These are phyloP conservation scores for Reinhardtius hippoglossoides DNA, from an alignment of 2,113 vertebrate genomes.

Conservation along the genomic window DNA sequence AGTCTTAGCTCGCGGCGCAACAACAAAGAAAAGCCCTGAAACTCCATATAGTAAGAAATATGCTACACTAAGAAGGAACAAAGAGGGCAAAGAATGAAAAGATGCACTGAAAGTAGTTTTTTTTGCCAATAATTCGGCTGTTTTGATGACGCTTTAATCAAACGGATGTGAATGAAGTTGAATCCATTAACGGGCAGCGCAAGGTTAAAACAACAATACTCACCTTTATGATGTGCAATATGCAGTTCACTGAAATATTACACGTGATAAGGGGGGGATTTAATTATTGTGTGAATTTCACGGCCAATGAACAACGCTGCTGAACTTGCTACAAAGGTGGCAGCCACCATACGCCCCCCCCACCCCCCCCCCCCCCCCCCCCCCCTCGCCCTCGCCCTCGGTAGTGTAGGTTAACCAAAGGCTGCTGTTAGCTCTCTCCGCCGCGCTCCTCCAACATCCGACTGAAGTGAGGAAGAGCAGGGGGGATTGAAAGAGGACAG, in stretches of 20 bases:
- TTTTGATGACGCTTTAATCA: too few relatives aligned
- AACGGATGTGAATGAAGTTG: neutral
- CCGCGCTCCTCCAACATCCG: constrained; percentile 2
- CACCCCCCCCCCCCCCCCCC: too few relatives aligned
- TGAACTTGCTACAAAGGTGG: neutral
- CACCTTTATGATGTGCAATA: neutral
- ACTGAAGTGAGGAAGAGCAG: constrained; percentile 17
- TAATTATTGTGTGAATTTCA: constrained; percentile 39
- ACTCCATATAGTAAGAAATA: constrained; percentile 8
- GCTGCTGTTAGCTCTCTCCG: constrained; percentile 28
- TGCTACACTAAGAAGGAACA: constrained; percentile 15
- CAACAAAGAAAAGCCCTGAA: constrained; percentile 53
- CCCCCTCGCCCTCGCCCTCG: too few relatives aligned
- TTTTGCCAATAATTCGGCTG: too few relatives aligned
- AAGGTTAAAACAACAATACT: constrained; percentile 23
- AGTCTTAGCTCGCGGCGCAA: constrained; percentile 38
- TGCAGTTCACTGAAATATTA: constrained; percentile 22
- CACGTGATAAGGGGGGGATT: constrained; percentile 24
- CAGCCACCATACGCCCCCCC: too few relatives aligned
- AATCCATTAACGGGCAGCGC: constrained; percentile 5
- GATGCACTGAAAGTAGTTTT: too few relatives aligned
- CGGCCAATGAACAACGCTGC: neutral
- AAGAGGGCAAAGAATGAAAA: neutral
- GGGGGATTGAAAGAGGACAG: constrained; percentile 45
- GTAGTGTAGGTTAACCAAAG: constrained; percentile 11